Evolutionary conservation across 2,888 invertebrate species (phyloP).

Genomic region (Phalera bucephala): DNA sequence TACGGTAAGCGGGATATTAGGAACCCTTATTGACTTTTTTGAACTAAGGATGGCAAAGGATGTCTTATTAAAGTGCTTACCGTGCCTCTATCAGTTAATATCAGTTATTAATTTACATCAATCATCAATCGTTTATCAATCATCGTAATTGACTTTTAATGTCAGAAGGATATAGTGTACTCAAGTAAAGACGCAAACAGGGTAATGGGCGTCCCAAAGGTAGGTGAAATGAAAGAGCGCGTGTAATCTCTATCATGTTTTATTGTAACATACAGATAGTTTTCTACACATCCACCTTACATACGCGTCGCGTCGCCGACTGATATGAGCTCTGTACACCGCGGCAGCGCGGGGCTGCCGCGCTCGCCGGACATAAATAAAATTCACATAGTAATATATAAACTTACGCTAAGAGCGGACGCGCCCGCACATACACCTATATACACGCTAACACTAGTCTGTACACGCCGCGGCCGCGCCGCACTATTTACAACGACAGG

Average conservation of each 20-base stretch:
- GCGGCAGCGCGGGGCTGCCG: conserved; percentile 34
- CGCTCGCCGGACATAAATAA: conserved; percentile 53
- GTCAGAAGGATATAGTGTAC: no score
- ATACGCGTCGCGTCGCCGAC: conserved; percentile 64
- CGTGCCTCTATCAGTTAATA: no score
- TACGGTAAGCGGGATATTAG: no score
- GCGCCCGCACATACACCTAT: conserved; percentile 49
- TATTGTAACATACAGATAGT: conserved; percentile 79
- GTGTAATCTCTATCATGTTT: conserved; percentile 72
- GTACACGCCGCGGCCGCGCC: conserved; percentile 40
- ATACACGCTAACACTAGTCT: conserved; percentile 53
- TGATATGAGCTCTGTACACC: conserved; percentile 74
- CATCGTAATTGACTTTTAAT: no score
- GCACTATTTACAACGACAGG: conserved; percentile 52
- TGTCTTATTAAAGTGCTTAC: no score
- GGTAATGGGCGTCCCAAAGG: background rate
- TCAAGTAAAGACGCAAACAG: no score
- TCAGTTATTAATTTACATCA: no score
- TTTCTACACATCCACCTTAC: conserved; percentile 77
- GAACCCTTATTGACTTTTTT: no score
- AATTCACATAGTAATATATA: conserved; percentile 54
- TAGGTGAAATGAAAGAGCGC: conserved; percentile 49
- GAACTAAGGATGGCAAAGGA: no score
- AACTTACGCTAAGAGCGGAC: conserved; percentile 51
- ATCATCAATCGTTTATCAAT: no score